A percentile compares a stretch with the other conserved stretches of the same genome.
phyloP scores from a whole-genome alignment of 1,140 invertebrate genomes.

The Pseudomyrmex cubaensis region DNA sequence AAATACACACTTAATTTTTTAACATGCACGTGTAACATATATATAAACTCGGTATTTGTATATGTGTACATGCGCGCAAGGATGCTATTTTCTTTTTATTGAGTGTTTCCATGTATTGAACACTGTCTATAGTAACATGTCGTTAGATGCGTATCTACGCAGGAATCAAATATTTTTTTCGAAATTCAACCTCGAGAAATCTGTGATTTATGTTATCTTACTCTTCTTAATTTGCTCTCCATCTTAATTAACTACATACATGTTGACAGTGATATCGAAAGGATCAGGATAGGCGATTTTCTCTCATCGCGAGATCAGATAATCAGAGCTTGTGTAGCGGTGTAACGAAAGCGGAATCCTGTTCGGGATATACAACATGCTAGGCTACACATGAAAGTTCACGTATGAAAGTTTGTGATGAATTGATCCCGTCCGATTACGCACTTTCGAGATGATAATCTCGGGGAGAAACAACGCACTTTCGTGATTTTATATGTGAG shows the following conservation, averaged over 20 bases:
- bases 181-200: background rate
- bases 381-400: conserved; percentile 35
- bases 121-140: no score
- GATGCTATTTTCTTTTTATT: no score
- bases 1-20: no score
- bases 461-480: background rate
- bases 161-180: background rate
- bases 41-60: no score
- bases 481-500: background rate
- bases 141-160: background rate
- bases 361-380: conserved; percentile 9
- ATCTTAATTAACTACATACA: background rate
- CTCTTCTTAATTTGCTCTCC: background rate
- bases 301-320: background rate
- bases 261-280: background rate
- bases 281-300: conserved; percentile 2
- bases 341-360: conserved; percentile 40
- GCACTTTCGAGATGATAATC: conserved; percentile 48
- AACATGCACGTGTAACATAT: no score
- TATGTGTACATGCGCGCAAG: no score
- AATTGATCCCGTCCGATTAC: conserved; percentile 30
- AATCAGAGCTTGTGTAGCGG: conserved; percentile 20
- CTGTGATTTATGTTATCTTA: background rate
- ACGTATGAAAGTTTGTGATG: conserved; percentile 34
- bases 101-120: no score